Percentiles rank a stretch among this genome's conserved stretches.
These are phyloP conservation scores for Ceratothoa steindachneri DNA, from an alignment of 2,888 invertebrate genomes.

Conservation along the genomic window DNA sequence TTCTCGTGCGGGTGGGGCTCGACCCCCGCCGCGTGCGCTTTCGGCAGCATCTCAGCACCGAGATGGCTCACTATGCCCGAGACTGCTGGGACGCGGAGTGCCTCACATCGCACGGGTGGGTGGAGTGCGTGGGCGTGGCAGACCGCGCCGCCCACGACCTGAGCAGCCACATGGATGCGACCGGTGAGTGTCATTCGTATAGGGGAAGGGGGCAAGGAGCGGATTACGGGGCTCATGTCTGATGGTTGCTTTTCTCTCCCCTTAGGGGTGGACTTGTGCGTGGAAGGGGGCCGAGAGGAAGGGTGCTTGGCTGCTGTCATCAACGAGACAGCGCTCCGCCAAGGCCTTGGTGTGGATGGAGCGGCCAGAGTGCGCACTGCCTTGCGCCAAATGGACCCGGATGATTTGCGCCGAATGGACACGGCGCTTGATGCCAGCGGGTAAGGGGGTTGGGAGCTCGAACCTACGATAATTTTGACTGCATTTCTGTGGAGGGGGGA, in stretches of 20 bases:
- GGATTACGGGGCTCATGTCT: too few relatives aligned
- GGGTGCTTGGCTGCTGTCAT: constrained; percentile 71
- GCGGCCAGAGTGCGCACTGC: constrained; percentile 64
- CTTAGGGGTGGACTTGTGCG: constrained; percentile 71
- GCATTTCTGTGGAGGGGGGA: too few relatives aligned
- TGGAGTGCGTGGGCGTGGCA: constrained; percentile 98
- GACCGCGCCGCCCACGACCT: constrained; percentile 97
- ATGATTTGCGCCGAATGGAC: constrained; percentile 24
- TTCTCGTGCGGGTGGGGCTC: constrained; percentile 79
- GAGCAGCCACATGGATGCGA: constrained; percentile 78
- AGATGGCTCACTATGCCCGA: constrained; percentile 99
- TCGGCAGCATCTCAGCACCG: constrained; percentile 97
- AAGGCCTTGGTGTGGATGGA: background rate
- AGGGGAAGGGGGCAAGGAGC: too few relatives aligned
- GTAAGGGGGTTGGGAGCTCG: too few relatives aligned
- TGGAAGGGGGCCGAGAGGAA: constrained; percentile 82
- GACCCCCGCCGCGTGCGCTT: constrained; percentile 81
- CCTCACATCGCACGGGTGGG: constrained; percentile 94
- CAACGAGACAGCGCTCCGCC: constrained; percentile 34
- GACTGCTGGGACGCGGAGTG: constrained; percentile 99
- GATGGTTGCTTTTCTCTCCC: background rate
- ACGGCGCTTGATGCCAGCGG: constrained; percentile 26
- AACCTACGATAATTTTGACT: too few relatives aligned
- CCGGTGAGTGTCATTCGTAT: constrained; percentile 41
- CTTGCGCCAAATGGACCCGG: constrained; percentile 56